phyloP scores from a whole-genome alignment of 2,797 vertebrate species.

The Onychomys leucogaster region DNA sequence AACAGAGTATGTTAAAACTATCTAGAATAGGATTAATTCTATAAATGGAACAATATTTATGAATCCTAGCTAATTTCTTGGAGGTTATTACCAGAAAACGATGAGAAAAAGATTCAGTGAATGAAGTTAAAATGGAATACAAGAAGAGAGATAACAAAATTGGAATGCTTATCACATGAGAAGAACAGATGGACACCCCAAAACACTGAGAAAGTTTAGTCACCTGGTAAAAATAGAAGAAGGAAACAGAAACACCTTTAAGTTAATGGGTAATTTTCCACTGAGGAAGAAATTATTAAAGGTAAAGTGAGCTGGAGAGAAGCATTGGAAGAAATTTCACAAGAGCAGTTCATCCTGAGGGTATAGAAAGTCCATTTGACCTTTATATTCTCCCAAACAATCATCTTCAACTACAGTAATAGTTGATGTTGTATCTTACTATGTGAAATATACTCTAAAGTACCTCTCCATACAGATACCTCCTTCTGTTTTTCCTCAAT shows the following conservation, averaged over 20 bases:
- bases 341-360: background rate
- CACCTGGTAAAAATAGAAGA: background rate
- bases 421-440: background rate
- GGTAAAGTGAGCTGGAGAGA: background rate
- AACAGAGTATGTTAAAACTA: constrained; percentile 16
- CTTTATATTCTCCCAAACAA: background rate
- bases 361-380: background rate
- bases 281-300: background rate
- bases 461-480: background rate
- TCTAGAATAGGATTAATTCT: background rate
- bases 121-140: background rate
- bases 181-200: background rate
- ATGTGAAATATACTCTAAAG: background rate
- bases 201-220: background rate
- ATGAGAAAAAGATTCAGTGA: background rate
- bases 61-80: background rate
- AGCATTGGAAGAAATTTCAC: background rate
- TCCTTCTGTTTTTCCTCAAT: background rate
- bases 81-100: background rate
- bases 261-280: background rate
- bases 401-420: background rate
- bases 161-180: background rate
- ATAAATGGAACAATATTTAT: background rate
- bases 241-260: background rate
- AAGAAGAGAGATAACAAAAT: background rate